Evolutionary conservation across 1,140 invertebrate species (phyloP), one percentile per base, ranked within the genome.

Genomic region (Reticulitermes speratus): DNA sequence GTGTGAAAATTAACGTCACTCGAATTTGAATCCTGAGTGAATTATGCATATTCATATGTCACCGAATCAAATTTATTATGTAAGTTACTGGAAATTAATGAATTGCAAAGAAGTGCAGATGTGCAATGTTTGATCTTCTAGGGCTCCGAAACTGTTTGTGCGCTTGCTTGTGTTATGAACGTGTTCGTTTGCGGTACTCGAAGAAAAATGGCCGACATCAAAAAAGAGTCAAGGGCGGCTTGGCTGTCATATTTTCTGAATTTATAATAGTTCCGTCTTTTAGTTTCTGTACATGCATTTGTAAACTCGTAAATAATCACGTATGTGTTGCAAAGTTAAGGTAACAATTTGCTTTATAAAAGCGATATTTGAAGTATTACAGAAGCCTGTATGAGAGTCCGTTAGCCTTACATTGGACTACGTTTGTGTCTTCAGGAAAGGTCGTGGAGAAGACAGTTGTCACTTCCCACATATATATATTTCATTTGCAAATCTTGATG

Each of bases 161-260:
- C 65, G n/a, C n/a, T 75, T 30, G 7, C 25, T 75, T 75, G 25
- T 8, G 7, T 84, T 84, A 44, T 75, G 85, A 86, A 86, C 85
- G 85, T 44, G 38, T 82, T 38, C 83, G 75, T 81, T 82, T 87
- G 84, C 84, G 85, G 84, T 86, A 84, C 87, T 83, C 85, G 52
- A 86, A 48, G 55, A 87, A 87, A 86, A 86, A 87, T 87, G 87
- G 87, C 86, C 65, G 81, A 38, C 65, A 44, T 0, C n/a, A 30
- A 30, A 75, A 75, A 75, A 75, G 65, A 75, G 65, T 30, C 65
- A 75, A 75, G 65, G 65, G 65, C 65, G 65, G 65, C 65, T 75
- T 75, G 65, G 65, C 65, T 75, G 65, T 75, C 65, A 75, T 75
- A 75, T 75, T 75, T 75, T 75, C 65, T 75, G 65, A 75, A 30